Evolutionary conservation across 2,797 vertebrate species (phyloP).

Genomic region (Halcyon smyrnensis): DNA sequence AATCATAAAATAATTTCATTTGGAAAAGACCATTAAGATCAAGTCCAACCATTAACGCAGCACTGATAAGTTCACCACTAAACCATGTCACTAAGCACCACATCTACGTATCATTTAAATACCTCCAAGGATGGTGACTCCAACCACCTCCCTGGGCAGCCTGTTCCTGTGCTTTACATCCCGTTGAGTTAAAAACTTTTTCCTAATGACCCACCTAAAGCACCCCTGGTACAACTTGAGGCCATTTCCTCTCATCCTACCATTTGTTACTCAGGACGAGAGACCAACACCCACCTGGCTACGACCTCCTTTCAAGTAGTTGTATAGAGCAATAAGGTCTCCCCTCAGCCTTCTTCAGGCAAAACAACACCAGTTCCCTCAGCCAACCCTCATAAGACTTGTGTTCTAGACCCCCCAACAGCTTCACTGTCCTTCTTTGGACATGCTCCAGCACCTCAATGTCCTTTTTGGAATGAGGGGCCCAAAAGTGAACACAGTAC

Average conservation of each 20-base stretch:
- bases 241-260: neutral
- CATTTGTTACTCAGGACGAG: too few relatives aligned
- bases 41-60: neutral
- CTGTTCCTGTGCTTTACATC: neutral
- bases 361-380: neutral
- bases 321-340: neutral
- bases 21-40: neutral
- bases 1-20: neutral
- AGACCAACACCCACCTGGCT: neutral
- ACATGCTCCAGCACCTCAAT: fast-evolving
- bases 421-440: neutral
- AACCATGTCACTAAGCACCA: neutral
- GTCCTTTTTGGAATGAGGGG: neutral
- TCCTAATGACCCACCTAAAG: neutral
- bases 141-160: neutral
- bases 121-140: neutral
- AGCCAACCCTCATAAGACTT: neutral
- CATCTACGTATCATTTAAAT: neutral
- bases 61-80: neutral
- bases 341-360: neutral
- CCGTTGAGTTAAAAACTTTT: neutral
- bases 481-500: neutral
- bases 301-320: neutral
- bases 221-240: neutral
- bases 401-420: neutral